A percentile compares a stretch with the other conserved stretches of the same genome.
phyloP scores from a whole-genome alignment of 2,888 invertebrate species.

The Nomada fucata region DNA sequence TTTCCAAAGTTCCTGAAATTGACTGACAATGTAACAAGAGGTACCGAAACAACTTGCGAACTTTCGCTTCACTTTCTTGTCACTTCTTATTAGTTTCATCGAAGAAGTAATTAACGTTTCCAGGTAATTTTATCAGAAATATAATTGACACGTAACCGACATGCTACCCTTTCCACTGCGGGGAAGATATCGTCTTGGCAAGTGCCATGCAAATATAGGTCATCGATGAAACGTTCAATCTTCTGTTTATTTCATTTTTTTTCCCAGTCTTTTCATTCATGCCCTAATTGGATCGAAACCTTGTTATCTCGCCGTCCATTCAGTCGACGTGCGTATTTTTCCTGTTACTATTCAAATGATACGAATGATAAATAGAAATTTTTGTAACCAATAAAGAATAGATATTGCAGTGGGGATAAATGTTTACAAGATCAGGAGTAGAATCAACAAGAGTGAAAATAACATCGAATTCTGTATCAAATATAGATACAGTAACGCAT shows the following conservation, averaged over 20 bases:
- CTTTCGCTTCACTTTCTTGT: not conserved
- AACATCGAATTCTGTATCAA: too few species aligned
- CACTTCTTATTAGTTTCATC: not conserved
- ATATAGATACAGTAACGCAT: too few species aligned
- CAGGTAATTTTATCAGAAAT: not conserved
- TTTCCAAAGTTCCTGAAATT: too few species aligned
- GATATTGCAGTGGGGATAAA: too few species aligned
- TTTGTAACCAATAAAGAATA: too few species aligned
- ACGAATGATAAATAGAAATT: not conserved
- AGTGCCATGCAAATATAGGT: not conserved
- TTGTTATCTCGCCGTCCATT: constrained; percentile 5
- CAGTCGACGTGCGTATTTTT: not conserved
- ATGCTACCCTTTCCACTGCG: not conserved
- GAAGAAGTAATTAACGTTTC: not conserved
- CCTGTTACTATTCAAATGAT: not conserved
- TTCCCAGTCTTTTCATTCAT: not conserved
- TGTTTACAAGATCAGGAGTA: too few species aligned
- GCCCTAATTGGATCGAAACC: constrained; percentile 26
- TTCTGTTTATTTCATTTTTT: not conserved
- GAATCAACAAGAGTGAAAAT: too few species aligned
- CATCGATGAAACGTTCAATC: not conserved
- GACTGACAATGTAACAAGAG: not conserved
- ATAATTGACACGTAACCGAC: not conserved
- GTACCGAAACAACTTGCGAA: not conserved
- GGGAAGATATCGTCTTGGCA: not conserved